Evolutionary conservation across 2,113 vertebrate genomes (phyloP), one percentile per base, ranked within the genome.

Genomic region (Thamnaconus septentrionalis): DNA sequence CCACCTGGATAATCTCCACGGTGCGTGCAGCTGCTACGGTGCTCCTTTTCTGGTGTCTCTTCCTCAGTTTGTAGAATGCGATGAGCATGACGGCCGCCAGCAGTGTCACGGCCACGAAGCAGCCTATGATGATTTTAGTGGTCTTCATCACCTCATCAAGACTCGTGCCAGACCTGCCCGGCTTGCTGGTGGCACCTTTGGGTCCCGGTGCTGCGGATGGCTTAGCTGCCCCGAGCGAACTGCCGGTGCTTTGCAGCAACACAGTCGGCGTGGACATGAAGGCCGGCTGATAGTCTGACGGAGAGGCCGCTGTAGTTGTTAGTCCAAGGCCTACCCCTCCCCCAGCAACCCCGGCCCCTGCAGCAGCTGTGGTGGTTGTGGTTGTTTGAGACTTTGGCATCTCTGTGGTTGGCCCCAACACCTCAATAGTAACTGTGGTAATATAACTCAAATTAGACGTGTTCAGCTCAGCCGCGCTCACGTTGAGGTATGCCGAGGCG

Each of bases 111-210:
- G 96, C 96, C 87, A 99, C 96, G 64, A 99, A 99, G 88, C 97
- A 98, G 44, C 96, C 97, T 56, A 98, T 99, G 91, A 99, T 99
- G 84, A 99, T 99, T 85, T 99, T 99, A 61, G 97, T 99, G 84
- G 97, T 99, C 91, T 94, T 96, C 97, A 99, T 99, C 76, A 98
- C 96, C 88, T 99, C 97, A 61, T 99, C 97, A 78, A 99, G 75
- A 84, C 97, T 98, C 73, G 97, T 94, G 46, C 87, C 87, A 5
- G 87, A 64, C 64, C 84, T 89, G 62, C 93, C 93, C 63, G 87
- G 90, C 75, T 92, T 93, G 76, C 93, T 91, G 41, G 89, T 93
- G 9, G 86, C 91, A 55, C 88, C 69, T 69, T 93, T 91, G 10
- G 92, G 81, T 4, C 92, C 93, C 59, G 96, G 93, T 3, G 83